Evolutionary conservation across 2,797 vertebrate genomes (phyloP).

Genomic region (Karalla daura): DNA sequence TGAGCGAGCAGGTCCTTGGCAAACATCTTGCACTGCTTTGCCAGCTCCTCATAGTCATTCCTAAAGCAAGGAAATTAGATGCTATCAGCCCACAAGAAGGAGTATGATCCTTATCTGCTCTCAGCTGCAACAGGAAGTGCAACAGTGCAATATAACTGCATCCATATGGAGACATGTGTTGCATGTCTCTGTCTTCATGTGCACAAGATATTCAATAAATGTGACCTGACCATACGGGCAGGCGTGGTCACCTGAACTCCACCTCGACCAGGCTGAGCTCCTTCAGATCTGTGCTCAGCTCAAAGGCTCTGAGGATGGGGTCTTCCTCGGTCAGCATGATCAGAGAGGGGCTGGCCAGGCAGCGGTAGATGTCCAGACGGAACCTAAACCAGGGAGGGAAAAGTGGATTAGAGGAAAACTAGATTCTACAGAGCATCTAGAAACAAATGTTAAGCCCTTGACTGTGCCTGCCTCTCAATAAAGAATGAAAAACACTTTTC

Average conservation of each 20-base stretch:
- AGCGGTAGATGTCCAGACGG: conserved; percentile 97
- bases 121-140: neutral
- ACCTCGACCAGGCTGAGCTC: conserved; percentile 98
- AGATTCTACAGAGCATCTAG: conserved; percentile 9
- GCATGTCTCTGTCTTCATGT: neutral
- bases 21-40: conserved; percentile 98
- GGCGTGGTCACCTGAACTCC: conserved; percentile 91
- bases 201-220: neutral
- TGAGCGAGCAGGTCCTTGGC: conserved; percentile 98
- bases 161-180: neutral
- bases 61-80: conserved; percentile 72
- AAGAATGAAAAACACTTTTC: too few relatives aligned
- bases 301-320: conserved; percentile 96
- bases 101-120: conserved; percentile 16
- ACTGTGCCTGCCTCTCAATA: conserved; percentile 24
- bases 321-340: conserved; percentile 99
- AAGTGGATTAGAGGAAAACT: too few relatives aligned
- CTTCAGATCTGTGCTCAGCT: conserved; percentile 95
- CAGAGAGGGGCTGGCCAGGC: conserved; percentile 95
- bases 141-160: neutral
- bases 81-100: conserved; percentile 3
- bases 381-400: conserved; percentile 85
- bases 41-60: conserved; percentile 98
- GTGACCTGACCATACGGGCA: neutral
- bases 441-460: conserved; percentile 17